Evolutionary conservation across 2,113 vertebrate genomes (phyloP).

Genomic region (Oncorhynchus nerka): DNA sequence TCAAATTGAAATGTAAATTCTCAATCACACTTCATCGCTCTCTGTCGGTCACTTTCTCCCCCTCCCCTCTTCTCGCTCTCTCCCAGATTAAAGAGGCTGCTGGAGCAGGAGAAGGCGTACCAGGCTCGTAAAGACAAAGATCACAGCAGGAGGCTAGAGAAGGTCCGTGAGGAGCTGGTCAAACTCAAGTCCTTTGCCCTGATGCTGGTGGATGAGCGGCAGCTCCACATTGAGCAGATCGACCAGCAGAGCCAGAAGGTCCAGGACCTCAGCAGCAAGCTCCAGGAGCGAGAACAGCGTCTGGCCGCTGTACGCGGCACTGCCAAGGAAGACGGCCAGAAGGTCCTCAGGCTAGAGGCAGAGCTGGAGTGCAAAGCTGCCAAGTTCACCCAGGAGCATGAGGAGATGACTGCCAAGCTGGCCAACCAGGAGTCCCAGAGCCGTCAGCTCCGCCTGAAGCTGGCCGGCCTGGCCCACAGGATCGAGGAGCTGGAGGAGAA

Average conservation of each 20-base stretch:
- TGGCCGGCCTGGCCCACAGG: slow-evolving; percentile 75
- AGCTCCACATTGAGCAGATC: slow-evolving; percentile 90
- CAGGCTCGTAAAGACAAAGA: slow-evolving; percentile 91
- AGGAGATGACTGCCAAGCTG: slow-evolving; percentile 86
- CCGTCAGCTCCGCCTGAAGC: slow-evolving; percentile 83
- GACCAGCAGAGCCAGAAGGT: slow-evolving; percentile 89
- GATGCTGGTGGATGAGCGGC: slow-evolving; percentile 95
- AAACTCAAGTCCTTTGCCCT: slow-evolving; percentile 95
- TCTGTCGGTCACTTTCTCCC: neutral
- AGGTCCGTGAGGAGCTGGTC: slow-evolving; percentile 86
- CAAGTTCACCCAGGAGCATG: slow-evolving; percentile 84
- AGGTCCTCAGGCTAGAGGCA: slow-evolving; percentile 82
- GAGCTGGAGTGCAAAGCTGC: slow-evolving; percentile 83
- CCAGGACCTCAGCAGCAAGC: slow-evolving; percentile 84
- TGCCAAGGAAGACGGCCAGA: slow-evolving; percentile 85
- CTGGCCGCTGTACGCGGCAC: slow-evolving; percentile 68
- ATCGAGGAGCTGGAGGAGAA: slow-evolving; percentile 90
- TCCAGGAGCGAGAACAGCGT: slow-evolving; percentile 86
- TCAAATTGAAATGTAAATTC: neutral
- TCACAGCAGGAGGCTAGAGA: slow-evolving; percentile 82
- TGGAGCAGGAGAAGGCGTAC: slow-evolving; percentile 94
- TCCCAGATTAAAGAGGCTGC: slow-evolving; percentile 86
- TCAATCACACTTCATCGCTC: neutral
- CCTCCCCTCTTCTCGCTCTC: neutral
- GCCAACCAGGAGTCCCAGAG: slow-evolving; percentile 84